Evolutionary conservation across 2,797 vertebrate genomes (phyloP).

Genomic region (Falco biarmicus): DNA sequence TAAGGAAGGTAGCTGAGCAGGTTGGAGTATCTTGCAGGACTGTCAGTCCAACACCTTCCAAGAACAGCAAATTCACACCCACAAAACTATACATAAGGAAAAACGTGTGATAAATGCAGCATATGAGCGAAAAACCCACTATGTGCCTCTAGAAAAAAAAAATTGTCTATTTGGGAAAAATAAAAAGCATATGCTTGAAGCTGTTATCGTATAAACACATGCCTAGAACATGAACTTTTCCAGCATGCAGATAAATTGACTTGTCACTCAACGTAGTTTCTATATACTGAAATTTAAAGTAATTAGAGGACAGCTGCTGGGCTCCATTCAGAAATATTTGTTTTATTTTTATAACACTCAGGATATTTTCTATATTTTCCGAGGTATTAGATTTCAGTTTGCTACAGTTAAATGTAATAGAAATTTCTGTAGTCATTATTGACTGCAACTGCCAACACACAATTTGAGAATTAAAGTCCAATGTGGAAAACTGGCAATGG

Average conservation of each 20-base stretch:
- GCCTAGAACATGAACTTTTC: slow-evolving; percentile 13
- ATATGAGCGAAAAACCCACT: background rate
- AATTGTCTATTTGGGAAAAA: slow-evolving; percentile 14
- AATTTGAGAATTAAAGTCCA: slow-evolving; percentile 25
- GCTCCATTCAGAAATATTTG: slow-evolving; percentile 4
- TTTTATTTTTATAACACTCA: slow-evolving; percentile 34
- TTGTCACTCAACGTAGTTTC: slow-evolving; percentile 4
- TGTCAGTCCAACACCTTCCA: background rate
- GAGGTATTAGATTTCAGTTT: slow-evolving; percentile 27
- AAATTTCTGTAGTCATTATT: slow-evolving; percentile 28
- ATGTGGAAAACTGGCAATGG: background rate
- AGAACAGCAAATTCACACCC: background rate
- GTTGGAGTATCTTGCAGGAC: background rate
- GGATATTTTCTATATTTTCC: slow-evolving; percentile 14
- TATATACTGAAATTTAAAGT: background rate
- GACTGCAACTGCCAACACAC: background rate
- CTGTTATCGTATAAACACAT: slow-evolving; percentile 43
- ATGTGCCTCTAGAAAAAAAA: background rate
- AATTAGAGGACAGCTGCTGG: slow-evolving; percentile 20
- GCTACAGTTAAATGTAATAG: background rate
- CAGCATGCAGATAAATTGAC: slow-evolving; percentile 29
- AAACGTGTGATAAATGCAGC: background rate
- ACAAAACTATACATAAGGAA: background rate
- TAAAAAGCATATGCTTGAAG: slow-evolving; percentile 40
- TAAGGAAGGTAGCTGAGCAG: background rate